Evolutionary conservation across 2,113 vertebrate species (phyloP), one percentile per base, ranked within the genome.

Genomic region (Cathartes aura): DNA sequence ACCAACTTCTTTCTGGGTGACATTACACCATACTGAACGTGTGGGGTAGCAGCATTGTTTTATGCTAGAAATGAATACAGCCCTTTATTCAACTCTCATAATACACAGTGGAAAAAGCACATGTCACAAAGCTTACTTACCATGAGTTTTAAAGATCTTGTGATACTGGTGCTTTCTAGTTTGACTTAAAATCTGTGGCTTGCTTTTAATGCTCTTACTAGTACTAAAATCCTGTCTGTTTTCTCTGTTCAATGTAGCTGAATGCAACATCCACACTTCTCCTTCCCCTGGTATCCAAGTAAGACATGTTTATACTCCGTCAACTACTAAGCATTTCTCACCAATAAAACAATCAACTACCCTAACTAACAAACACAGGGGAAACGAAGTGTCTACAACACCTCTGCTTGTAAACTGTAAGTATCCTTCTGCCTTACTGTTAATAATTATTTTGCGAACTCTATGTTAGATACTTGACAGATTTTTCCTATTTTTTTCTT

Each of bases 331-430:
- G 94, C 99, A 99, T 91, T 99, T 99, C 98, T 99, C 99, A 60
- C 99, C 99, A 42, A 99, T 99, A 97, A 99, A 99, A 81, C 99
- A 99, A 79, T 99, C 99, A 73, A 99, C 99, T 80, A 99, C 99
- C 2, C 98, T 99, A 93, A 99, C 99, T 93, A 99, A 99, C 96
- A 99, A 99, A 95, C 99, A 99, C 95, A 99, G 99, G 34, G 99
- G 99, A 95, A 99, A 99, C 6, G 99, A 99, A 97, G 99, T 99
- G 36, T 99, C 99, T 19, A 99, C 99, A 93, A 99, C 99, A 30
- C 99, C 99, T 62, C 98, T 99, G 15, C 98, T 99, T 94, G 99
- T 99, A 75, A 99, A 99, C 92, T 99, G 99, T 99, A 97, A 99
- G 99, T 99, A 95, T 66, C 34, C 60, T 55, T 87, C 63, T 75